Percentiles rank a stretch among this genome's conserved stretches.
These are phyloP conservation scores for Gerosis bhagava DNA, from an alignment of 2,888 invertebrate species.

Conservation along the genomic window DNA sequence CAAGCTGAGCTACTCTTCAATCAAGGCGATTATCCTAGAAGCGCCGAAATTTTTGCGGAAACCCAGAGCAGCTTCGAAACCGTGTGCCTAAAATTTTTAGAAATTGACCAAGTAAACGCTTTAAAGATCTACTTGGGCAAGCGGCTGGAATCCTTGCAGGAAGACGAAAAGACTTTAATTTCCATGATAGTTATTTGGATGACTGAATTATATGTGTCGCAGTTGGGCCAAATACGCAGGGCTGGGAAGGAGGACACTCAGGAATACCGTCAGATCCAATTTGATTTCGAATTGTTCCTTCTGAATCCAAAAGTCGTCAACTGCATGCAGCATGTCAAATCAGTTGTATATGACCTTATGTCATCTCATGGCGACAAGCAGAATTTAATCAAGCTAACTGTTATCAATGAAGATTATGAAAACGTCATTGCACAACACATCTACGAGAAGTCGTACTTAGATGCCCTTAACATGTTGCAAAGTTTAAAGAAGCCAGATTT, in stretches of 20 bases:
- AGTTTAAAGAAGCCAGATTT: constrained; percentile 89
- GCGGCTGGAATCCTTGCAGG: constrained; percentile 88
- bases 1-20: constrained; percentile 94
- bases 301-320: constrained; percentile 87
- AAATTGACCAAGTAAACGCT: constrained; percentile 91
- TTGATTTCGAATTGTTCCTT: constrained; percentile 90
- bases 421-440: constrained; percentile 95
- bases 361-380: constrained; percentile 97
- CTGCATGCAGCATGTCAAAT: constrained; percentile 91
- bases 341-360: constrained; percentile 94
- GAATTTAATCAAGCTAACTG: constrained; percentile 93
- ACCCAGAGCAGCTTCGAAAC: constrained; percentile 97
- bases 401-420: constrained; percentile 95
- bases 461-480: constrained; percentile 91
- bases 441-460: constrained; percentile 87
- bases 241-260: constrained; percentile 61
- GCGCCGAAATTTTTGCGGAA: constrained; percentile 94
- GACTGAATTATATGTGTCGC: constrained; percentile 94
- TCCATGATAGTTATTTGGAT: constrained; percentile 98
- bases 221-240: constrained; percentile 89
- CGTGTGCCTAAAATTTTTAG: constrained; percentile 94
- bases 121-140: constrained; percentile 93
- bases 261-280: constrained; percentile 84
- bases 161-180: constrained; percentile 92
- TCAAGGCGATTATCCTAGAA: constrained; percentile 89